Base-by-base conservation (phyloP, 2,888 invertebrate species). In the Steinernema carpocapsae region DNA sequence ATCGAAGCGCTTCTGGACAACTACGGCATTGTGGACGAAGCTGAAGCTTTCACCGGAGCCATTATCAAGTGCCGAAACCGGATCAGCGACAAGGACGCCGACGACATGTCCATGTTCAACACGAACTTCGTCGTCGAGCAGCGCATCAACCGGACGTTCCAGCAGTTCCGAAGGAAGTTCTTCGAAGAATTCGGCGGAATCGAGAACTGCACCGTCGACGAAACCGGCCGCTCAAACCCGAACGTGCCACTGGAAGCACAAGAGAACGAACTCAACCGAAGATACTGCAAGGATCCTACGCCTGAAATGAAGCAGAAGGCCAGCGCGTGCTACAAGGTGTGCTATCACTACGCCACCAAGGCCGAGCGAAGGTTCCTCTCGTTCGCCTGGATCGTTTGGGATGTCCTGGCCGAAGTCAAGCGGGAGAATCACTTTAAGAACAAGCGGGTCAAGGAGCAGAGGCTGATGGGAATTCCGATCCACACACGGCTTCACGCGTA, bases 21-120 rank as follows among this genome's bases (percentile, higher is more conserved):
- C 19, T 85, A 84, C 70, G 85, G 85, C n/a, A 80, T 85, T 64
- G 22, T n/a, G 12, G 79, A 82, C 6, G 85, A 85, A 72, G 81
- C 77, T 7, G 79, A 82, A 59, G 48, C 85, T 46, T 75, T 85
- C 59, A 79, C 82, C 14, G 83, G 83, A 17, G 82, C 79, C 72
- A 78, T 83, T 45, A 37, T 77, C 10, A 80, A 80, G 17, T 79
- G 81, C 74, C 72, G 83, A 7, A 82, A 83, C 71, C 76, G 81
- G 17, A 74, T 84, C 29, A 78, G 79, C 1, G 83, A 83, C 59
- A 80, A 79, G 56, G 86, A 85, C 72, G 78, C 80, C 45, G 86
- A 86, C 70, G 83, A 86, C 64, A 56, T 87, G 84, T 79, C 80
- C 24, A 82, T 82, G 76, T 86, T 78, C 79, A 84, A 82, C 74